Base-by-base conservation (phyloP, 1,140 invertebrate species). In the Pogonomyrmex californicus region DNA sequence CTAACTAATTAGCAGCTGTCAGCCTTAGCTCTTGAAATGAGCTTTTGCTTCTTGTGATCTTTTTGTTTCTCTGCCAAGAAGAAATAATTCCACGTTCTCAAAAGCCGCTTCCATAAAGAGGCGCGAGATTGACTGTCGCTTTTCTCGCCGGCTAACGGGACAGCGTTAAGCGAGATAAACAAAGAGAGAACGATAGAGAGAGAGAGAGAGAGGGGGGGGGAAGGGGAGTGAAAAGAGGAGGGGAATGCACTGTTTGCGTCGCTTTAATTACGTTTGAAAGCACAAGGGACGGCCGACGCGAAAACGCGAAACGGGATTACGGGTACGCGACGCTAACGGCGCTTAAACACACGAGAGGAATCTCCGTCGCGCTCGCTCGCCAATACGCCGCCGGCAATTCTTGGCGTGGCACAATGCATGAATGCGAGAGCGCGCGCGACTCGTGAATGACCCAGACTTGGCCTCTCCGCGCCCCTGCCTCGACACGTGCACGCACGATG, bases 301-400 rank as follows among this genome's bases (percentile, higher is more conserved):
- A 89, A 87, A 89, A 89, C 85, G 73, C 47, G 58, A 65, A 71
- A 82, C 71, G 77, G 87, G 75, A 89, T 90, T 90, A 90, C 75
- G 49, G 23, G 88, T 66, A 82, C 60, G 77, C 71, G 78, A 89
- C 75, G 88, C 47, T 89, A 89, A 89, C 89, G 89, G 86, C 88
- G 68, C 75, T 87, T 44, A 62, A 89, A 83, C 66, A 85, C 60
- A 87, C 58, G 78, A 78, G 77, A 73, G 71, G 73, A 73, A 85
- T 87, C 51, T 68, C 65, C 23, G 58, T 10, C 56, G 36, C 0
- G 38, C 77, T 4, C 77, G 30, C 14, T 7, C 68, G 30, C 73
- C 85, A 66, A 88, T 88, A 89, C 56, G 87, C 83, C 77, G 60
- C 83, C 68, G 83, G 75, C 66, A 56, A 81, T 77, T 88, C 82